Evolutionary conservation across 2,888 invertebrate genomes (phyloP).

Genomic region (Lycocerus yunnanus): DNA sequence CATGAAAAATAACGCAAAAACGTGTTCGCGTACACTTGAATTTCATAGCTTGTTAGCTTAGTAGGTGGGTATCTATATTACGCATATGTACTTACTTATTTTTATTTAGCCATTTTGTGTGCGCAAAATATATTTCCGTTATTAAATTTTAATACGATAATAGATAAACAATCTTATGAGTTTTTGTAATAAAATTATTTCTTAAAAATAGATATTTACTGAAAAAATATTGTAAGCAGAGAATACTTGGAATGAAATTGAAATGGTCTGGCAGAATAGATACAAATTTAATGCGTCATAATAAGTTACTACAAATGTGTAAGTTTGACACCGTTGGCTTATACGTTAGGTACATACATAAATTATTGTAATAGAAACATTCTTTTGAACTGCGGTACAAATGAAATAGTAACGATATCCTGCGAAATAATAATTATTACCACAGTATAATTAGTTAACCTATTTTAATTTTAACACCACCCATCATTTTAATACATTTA

Average conservation of each 20-base stretch:
- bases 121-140: not conserved
- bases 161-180: not conserved
- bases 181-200: not conserved
- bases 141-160: not conserved
- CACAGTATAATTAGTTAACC: no score
- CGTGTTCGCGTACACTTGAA: not conserved
- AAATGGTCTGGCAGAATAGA: not conserved
- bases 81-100: not conserved
- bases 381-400: not conserved
- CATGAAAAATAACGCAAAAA: not conserved
- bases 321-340: not conserved
- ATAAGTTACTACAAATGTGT: not conserved
- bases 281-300: not conserved
- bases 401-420: not conserved
- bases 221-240: not conserved
- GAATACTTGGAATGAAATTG: not conserved
- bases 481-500: no score
- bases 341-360: not conserved
- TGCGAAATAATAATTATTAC: not conserved
- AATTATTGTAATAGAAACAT: not conserved
- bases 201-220: not conserved
- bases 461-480: no score
- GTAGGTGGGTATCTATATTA: not conserved
- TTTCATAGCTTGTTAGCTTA: not conserved
- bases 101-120: not conserved